Conservation (phyloP, 2,888 invertebrate species). For the Scaeva pyrastri region DNA sequence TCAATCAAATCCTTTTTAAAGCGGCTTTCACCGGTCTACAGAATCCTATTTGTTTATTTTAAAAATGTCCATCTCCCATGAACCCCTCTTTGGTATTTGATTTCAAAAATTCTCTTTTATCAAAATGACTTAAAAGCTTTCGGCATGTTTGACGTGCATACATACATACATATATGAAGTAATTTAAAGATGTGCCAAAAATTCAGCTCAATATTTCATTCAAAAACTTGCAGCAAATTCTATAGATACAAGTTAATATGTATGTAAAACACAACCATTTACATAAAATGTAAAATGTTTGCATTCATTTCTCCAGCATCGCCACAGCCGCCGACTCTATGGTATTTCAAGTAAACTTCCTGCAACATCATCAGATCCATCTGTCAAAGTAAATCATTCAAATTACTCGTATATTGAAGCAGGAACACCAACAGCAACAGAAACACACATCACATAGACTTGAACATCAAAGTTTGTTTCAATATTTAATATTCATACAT, state of each 20-base stretch:
- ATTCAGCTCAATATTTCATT: conserved; percentile 9
- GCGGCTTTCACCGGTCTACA: too few species aligned
- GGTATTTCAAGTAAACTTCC: conserved; percentile 38
- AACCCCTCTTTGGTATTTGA: neutral
- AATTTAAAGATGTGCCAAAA: conserved; percentile 15
- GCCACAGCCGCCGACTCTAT: neutral
- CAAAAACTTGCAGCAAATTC: conserved; percentile 13
- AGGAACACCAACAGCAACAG: neutral
- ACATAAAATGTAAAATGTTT: conserved; percentile 5
- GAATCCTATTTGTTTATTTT: too few species aligned
- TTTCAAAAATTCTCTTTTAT: conserved; percentile 31
- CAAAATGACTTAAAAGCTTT: conserved; percentile 1
- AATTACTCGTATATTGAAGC: conserved; percentile 35
- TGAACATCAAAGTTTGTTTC: conserved; percentile 57
- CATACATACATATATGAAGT: too few species aligned
- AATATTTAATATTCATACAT: conserved; percentile 70
- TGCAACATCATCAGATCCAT: conserved; percentile 26
- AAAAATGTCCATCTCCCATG: neutral
- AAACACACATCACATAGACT: neutral
- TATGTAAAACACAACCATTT: neutral
- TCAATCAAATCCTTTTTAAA: too few species aligned
- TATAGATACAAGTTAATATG: too few species aligned
- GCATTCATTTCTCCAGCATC: neutral
- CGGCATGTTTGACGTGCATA: conserved; percentile 3
- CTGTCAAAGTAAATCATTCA: conserved; percentile 63